Base-by-base conservation (phyloP, 2,888 invertebrate genomes). In the Drosophila neotestacea region DNA sequence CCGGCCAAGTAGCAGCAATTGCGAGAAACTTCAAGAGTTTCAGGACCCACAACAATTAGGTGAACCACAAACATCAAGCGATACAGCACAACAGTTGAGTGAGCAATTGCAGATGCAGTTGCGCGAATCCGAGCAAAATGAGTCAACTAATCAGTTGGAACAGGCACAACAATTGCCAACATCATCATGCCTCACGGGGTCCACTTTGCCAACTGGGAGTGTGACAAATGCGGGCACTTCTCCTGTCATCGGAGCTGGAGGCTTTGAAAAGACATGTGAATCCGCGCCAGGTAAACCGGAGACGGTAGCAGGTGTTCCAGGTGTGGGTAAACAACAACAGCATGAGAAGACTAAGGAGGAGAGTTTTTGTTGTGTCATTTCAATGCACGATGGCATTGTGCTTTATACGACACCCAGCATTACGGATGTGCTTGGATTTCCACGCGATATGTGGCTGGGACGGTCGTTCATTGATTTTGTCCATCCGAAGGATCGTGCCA, bases 391-490 rank as follows among this genome's bases (percentile, higher is more conserved):
- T 84, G 97, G 97, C 1, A 94, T 96, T 0, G 95, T 97, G 0
- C 93, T 97, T 81, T 96, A 95, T 85, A 95, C 96, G 9, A 96
- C 97, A 0, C 93, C 95, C 0, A 94, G 94, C 50, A 93, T 97
- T 54, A 95, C 95, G 0, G 92, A 94, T 1, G 94, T 95, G 1
- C 93, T 97, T 55, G 97, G 96, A 1, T 97, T 95, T 89, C 96
- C 96, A 0, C 95, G 95, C 77, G 96, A 97, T 72, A 96, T 96
- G 95, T 97, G 97, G 97, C 92, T 96, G 36, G 97, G 97, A 4
- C 94, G 96, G 56, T 96, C 96, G 0, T 97, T 98, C 86, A 96
- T 97, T 61, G 97, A 98, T 86, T 97, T 97, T 89, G 94, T 98
- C 0, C 97, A 97, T 92, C 95, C 96, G 2, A 96, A 95, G 92